These are phyloP conservation scores for Mesocentrotus franciscanus DNA, from an alignment of 53 echinoderm and acorn worm genomes.

Conservation along the genomic window DNA sequence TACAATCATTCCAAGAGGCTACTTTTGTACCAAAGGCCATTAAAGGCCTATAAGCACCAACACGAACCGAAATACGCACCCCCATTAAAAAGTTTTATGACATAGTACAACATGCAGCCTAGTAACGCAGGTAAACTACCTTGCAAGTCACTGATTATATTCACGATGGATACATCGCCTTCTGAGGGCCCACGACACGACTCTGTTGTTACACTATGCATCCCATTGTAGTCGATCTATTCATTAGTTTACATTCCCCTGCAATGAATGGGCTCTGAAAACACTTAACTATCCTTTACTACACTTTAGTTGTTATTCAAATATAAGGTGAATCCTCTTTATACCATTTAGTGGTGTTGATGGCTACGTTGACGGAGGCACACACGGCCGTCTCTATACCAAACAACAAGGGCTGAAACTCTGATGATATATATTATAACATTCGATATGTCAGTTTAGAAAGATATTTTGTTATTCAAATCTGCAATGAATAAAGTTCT, in stretches of 20 bases:
- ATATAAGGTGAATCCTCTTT: conserved; percentile 32
- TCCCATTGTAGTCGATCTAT: conserved; percentile 26
- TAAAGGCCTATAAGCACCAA: neutral
- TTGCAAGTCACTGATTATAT: neutral
- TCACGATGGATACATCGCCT: neutral
- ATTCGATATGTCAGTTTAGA: too few relatives aligned
- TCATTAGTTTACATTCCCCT: conserved; percentile 41
- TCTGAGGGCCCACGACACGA: neutral
- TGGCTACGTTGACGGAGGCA: neutral
- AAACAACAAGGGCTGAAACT: too few relatives aligned
- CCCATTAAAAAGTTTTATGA: neutral
- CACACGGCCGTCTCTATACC: neutral
- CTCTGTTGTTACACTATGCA: neutral
- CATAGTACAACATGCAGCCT: neutral
- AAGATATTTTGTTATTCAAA: too few relatives aligned
- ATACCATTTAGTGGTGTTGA: neutral
- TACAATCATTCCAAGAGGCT: too few relatives aligned
- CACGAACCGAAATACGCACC: neutral
- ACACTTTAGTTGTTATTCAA: conserved; percentile 58
- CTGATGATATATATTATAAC: too few relatives aligned
- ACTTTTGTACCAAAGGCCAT: too few relatives aligned
- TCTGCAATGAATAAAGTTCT: too few relatives aligned
- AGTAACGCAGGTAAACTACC: neutral
- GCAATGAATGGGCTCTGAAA: conserved; percentile 4
- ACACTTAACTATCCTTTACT: conserved; percentile 10